These are phyloP conservation scores for Trematocara nigrifrons DNA, from an alignment of 2,113 vertebrate genomes.

Conservation along the genomic window DNA sequence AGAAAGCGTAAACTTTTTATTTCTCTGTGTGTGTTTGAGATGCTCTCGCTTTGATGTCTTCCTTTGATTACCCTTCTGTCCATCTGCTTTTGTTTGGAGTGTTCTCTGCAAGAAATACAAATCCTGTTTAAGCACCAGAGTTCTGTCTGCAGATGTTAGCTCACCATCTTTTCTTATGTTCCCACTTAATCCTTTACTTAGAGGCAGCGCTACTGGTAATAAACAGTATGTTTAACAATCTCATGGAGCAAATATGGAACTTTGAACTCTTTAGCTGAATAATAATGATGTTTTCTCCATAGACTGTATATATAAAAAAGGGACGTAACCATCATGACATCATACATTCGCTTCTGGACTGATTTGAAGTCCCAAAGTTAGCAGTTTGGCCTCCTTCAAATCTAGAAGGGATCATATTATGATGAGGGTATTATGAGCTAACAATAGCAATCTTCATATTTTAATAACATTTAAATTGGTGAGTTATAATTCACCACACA, in stretches of 20 bases:
- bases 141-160: not conserved
- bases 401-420: fast-evolving
- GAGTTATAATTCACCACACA: not conserved
- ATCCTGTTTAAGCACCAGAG: not conserved
- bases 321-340: not conserved
- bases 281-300: not conserved
- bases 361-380: not conserved
- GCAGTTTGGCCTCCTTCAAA: not conserved
- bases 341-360: not conserved
- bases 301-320: not conserved
- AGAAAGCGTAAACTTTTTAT: not conserved
- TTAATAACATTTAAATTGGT: not conserved
- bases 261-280: not conserved
- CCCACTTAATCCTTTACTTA: not conserved
- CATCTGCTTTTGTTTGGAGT: not conserved
- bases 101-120: not conserved
- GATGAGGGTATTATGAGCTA: not conserved
- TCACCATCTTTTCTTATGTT: not conserved
- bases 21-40: not conserved
- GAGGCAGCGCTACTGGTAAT: not conserved
- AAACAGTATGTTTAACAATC: not conserved
- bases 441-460: not conserved
- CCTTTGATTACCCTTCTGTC: not conserved
- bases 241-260: not conserved
- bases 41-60: not conserved